These are phyloP conservation scores for Pygmarrhopalites habei DNA, from an alignment of 1,140 invertebrate genomes.

Conservation along the genomic window DNA sequence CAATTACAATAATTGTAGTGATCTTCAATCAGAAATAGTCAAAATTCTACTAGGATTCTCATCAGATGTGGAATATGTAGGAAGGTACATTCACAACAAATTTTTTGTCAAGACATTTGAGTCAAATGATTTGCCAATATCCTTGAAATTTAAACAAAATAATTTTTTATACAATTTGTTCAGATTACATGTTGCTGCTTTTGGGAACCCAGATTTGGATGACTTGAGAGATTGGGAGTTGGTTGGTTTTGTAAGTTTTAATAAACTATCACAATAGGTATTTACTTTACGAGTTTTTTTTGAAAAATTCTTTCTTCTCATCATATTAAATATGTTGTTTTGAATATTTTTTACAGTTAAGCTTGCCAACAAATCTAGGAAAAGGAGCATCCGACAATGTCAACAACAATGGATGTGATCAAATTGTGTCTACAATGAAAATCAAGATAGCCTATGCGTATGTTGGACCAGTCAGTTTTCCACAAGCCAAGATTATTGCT, in stretches of 20 bases:
- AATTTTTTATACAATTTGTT: too few species aligned
- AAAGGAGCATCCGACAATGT: slow-evolving; percentile 1
- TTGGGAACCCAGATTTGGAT: slow-evolving; percentile 51
- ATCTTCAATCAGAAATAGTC: slow-evolving; percentile 23
- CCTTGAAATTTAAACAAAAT: too few species aligned
- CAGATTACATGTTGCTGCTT: slow-evolving; percentile 52
- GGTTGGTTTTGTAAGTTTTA: slow-evolving; percentile 40
- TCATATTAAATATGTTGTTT: too few species aligned
- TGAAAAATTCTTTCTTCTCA: too few species aligned
- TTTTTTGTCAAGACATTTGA: too few species aligned
- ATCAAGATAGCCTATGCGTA: slow-evolving; percentile 48
- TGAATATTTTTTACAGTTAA: too few species aligned
- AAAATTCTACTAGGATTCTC: slow-evolving; percentile 21
- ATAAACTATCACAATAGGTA: too few species aligned
- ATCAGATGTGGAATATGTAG: slow-evolving; percentile 5
- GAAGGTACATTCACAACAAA: too few species aligned
- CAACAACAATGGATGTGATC: slow-evolving; percentile 41
- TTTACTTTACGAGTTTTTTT: too few species aligned
- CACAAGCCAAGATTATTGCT: slow-evolving; percentile 47
- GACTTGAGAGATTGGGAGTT: slow-evolving; percentile 50
- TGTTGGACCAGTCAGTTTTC: slow-evolving; percentile 43
- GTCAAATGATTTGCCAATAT: too few species aligned
- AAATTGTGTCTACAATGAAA: slow-evolving; percentile 47
- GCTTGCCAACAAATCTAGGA: neutral
- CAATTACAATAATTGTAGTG: slow-evolving; percentile 16